A percentile compares a stretch with the other conserved stretches of the same genome.
Evolutionary conservation across 2,113 vertebrate genomes (phyloP).

Genomic region (Atractosteus spatula): DNA sequence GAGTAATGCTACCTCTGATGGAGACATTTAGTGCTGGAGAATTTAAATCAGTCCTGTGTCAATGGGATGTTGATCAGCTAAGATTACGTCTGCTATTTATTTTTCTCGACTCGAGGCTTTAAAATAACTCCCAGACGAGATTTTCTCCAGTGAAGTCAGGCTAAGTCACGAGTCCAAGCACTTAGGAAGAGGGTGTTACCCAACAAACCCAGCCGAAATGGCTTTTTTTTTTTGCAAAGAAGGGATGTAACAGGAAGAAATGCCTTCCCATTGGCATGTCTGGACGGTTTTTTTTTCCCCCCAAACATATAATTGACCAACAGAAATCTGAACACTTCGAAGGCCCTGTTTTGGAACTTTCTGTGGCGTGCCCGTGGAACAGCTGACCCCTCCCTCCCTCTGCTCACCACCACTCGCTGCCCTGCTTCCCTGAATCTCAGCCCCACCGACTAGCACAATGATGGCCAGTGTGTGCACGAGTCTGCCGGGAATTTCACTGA

Average conservation of each 20-base stretch:
- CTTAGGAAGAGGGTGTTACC: slow-evolving; percentile 7
- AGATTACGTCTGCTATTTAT: slow-evolving; percentile 28
- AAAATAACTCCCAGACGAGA: slow-evolving; percentile 26
- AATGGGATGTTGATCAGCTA: slow-evolving; percentile 26
- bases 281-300: neutral
- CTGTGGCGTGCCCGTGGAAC: neutral
- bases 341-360: neutral
- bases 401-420: too few relatives aligned
- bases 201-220: neutral
- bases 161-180: neutral
- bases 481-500: slow-evolving; percentile 32
- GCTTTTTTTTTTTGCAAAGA: neutral
- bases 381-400: too few relatives aligned
- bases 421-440: too few relatives aligned
- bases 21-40: too few relatives aligned
- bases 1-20: too few relatives aligned
- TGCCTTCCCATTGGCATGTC: neutral
- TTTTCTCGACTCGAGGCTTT: slow-evolving; percentile 16
- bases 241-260: neutral
- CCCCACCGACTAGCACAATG: neutral
- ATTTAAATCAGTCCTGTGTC: neutral
- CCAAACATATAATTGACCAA: neutral
- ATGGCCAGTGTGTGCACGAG: neutral
- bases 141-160: slow-evolving; percentile 10
- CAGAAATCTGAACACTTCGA: neutral